A percentile compares a stretch with the other conserved stretches of the same genome.
Conservation (phyloP, 2,888 invertebrate species). For the Drosophila diplacantha region DNA sequence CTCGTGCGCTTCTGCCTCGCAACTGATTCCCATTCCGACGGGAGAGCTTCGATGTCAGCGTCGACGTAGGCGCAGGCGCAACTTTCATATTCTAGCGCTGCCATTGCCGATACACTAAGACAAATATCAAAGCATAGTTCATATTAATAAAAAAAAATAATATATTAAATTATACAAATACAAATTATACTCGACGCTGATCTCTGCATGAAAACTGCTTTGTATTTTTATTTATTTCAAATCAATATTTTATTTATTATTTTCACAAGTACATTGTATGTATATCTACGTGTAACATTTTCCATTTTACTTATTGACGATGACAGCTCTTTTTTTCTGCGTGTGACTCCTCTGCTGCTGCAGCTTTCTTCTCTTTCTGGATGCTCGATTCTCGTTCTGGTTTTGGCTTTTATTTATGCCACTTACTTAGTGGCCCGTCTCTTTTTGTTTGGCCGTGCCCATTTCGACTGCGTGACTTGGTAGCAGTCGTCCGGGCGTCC, state of each 20-base stretch:
- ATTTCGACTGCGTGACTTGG: constrained; percentile 71
- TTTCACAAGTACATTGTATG: not conserved
- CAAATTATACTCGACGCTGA: too few species aligned
- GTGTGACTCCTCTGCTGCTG: constrained; percentile 20
- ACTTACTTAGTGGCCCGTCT: constrained; percentile 37
- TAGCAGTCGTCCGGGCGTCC: constrained; percentile 30
- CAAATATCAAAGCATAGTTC: not conserved
- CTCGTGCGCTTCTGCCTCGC: constrained; percentile 63
- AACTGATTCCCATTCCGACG: constrained; percentile 55
- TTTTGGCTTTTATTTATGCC: constrained; percentile 52
- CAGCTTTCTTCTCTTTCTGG: constrained; percentile 55
- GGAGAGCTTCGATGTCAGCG: constrained; percentile 44
- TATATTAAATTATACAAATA: too few species aligned
- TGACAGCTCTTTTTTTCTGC: not conserved
- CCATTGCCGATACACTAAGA: constrained; percentile 14
- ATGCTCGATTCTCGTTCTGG: constrained; percentile 60
- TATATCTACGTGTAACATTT: not conserved
- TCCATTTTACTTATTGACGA: not conserved
- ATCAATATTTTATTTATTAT: not conserved
- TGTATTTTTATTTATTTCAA: too few species aligned
- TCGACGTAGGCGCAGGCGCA: constrained; percentile 56
- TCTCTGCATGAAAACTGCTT: too few species aligned
- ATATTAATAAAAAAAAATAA: too few species aligned
- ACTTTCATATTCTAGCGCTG: constrained; percentile 65
- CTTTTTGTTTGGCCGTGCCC: constrained; percentile 61